Conservation (phyloP, 92 coral and sea anemone genomes). For the Phenganax stokvisi region DNA sequence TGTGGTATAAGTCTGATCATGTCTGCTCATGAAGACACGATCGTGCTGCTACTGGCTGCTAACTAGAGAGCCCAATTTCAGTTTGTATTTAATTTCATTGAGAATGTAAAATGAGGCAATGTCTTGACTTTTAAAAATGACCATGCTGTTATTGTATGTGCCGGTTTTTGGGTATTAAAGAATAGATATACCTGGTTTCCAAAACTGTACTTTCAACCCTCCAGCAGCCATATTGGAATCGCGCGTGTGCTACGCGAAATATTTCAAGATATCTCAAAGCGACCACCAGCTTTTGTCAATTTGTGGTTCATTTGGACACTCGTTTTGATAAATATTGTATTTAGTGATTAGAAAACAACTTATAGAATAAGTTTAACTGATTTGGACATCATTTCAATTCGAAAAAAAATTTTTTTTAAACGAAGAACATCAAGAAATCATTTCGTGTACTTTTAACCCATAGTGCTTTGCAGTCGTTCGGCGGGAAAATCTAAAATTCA, state of each 20-base stretch:
- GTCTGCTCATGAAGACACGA: too few species aligned
- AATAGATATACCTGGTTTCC: slow-evolving; percentile 65
- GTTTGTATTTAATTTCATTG: not conserved
- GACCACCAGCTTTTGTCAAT: too few species aligned
- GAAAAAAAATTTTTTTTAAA: too few species aligned
- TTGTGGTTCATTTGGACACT: slow-evolving; percentile 1
- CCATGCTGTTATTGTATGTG: not conserved
- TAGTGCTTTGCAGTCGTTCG: slow-evolving; percentile 3
- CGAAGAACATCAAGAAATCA: too few species aligned
- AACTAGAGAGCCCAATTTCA: too few species aligned
- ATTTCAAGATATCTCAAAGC: not conserved
- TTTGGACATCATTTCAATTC: too few species aligned
- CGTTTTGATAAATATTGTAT: not conserved
- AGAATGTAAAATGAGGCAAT: not conserved
- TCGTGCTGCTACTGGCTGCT: too few species aligned
- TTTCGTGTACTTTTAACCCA: not conserved
- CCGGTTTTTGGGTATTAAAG: not conserved
- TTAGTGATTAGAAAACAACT: not conserved
- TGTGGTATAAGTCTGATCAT: too few species aligned
- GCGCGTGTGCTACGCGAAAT: slow-evolving; percentile 28
- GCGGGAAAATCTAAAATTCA: not conserved
- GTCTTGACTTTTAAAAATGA: too few species aligned
- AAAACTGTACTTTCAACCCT: slow-evolving; percentile 69
- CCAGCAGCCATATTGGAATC: slow-evolving; percentile 56
- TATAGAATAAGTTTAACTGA: not conserved